phyloP scores from a whole-genome alignment of 1,140 invertebrate species.

The Globodera rostochiensis region DNA sequence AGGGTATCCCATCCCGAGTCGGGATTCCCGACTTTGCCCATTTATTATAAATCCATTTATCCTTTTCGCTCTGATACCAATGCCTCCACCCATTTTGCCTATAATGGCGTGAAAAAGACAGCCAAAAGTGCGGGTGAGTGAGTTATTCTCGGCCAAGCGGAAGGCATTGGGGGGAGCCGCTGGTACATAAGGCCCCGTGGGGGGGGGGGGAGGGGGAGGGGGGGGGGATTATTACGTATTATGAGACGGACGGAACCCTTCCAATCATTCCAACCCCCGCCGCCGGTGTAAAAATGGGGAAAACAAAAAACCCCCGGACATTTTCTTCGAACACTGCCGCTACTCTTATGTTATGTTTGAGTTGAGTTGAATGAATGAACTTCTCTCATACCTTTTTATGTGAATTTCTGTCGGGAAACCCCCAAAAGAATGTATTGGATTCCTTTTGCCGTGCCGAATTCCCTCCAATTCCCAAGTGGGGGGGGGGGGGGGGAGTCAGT shows the following conservation, averaged over 20 bases:
- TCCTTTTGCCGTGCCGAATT: background rate
- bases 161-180: background rate
- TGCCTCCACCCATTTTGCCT: background rate
- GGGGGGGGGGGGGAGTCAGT: background rate
- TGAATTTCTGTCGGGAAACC: background rate
- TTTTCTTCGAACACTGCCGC: no score
- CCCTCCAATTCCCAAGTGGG: background rate
- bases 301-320: no score
- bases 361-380: background rate
- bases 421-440: background rate
- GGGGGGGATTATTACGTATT: background rate
- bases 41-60: no score
- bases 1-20: no score
- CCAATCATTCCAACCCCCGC: background rate
- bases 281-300: no score
- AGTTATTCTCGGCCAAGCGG: background rate
- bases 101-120: slow-evolving; percentile 2
- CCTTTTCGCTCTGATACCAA: no score
- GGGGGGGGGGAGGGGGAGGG: no score
- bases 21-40: no score
- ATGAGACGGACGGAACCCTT: background rate
- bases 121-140: background rate
- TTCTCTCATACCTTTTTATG: background rate
- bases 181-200: no score
- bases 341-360: no score